Conservation (phyloP, 2,113 vertebrate species). For the Arvicanthis niloticus region DNA sequence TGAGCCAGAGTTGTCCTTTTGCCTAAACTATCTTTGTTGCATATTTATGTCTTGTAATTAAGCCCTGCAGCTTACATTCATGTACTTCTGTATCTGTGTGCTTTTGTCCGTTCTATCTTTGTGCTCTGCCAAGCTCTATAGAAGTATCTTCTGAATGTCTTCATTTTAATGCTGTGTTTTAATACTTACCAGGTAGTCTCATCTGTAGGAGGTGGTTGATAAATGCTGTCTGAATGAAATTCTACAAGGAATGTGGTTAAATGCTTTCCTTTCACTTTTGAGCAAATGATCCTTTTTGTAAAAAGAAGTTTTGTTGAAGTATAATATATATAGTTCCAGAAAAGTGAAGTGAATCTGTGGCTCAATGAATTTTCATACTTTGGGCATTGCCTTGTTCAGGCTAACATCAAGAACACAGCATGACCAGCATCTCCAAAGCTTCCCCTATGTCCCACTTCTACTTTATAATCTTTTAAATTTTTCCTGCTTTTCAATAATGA, state of each 20-base stretch:
- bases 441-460: not conserved
- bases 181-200: not conserved
- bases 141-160: not conserved
- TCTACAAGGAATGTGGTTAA: not conserved
- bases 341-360: not conserved
- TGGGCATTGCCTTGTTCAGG: not conserved
- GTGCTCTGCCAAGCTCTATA: not conserved
- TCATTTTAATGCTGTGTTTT: not conserved
- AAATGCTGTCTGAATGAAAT: not conserved
- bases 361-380: conserved; percentile 21
- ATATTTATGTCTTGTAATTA: conserved; percentile 54
- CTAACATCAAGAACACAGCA: not conserved
- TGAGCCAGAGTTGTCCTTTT: conserved; percentile 9
- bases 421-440: not conserved
- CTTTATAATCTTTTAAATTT: conserved; percentile 8
- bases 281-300: not conserved
- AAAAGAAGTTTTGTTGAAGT: not conserved
- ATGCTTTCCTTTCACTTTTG: not conserved
- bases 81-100: not conserved
- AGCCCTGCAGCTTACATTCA: not conserved
- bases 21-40: conserved; percentile 21
- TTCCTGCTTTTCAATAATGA: conserved; percentile 47
- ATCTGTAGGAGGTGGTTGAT: not conserved
- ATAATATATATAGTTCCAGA: not conserved
- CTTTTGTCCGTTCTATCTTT: not conserved